phyloP scores from a whole-genome alignment of 2,888 invertebrate genomes.

The Dolomedes plantarius region DNA sequence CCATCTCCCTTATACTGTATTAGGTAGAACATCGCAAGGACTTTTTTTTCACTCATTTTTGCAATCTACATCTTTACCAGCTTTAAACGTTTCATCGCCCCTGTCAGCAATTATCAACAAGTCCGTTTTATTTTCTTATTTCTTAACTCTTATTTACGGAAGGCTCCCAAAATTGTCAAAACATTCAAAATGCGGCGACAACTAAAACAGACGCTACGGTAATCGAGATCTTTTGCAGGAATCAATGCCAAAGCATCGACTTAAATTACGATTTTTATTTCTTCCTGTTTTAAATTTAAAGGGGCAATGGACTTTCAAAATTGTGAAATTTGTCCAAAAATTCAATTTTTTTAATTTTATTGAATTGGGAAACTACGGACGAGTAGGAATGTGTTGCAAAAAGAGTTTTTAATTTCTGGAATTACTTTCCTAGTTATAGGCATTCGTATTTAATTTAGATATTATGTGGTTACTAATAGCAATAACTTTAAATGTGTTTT shows the following conservation, averaged over 20 bases:
- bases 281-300: constrained; percentile 53
- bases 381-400: too few species aligned
- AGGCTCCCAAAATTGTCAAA: constrained; percentile 57
- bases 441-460: too few species aligned
- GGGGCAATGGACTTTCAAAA: too few species aligned
- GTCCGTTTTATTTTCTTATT: constrained; percentile 19
- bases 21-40: background rate
- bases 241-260: constrained; percentile 68
- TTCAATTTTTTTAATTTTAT: too few species aligned
- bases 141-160: constrained; percentile 26
- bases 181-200: constrained; percentile 60
- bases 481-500: too few species aligned
- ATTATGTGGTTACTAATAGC: too few species aligned
- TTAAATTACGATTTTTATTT: constrained; percentile 47
- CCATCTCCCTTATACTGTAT: constrained; percentile 37
- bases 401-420: too few species aligned
- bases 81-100: constrained; percentile 17
- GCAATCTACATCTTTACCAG: background rate
- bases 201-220: constrained; percentile 42
- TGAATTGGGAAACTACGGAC: too few species aligned
- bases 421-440: too few species aligned
- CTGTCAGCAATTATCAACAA: constrained; percentile 15
- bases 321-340: too few species aligned
- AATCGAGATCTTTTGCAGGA: constrained; percentile 71
- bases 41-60: background rate